These are phyloP conservation scores for Alethe diademata DNA, from an alignment of 2,113 vertebrate species.

Conservation along the genomic window DNA sequence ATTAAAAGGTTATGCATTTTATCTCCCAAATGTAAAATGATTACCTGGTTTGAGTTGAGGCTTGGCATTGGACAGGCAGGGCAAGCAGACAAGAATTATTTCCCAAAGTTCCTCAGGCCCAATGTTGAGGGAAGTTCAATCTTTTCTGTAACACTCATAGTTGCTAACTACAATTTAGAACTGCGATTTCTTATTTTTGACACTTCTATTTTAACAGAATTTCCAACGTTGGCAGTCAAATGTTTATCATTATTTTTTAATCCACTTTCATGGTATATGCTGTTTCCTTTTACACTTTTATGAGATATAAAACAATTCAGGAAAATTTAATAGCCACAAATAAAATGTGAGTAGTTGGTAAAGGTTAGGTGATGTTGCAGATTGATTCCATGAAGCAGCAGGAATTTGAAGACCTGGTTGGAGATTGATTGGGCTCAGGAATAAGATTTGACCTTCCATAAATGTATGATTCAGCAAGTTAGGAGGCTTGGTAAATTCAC, in stretches of 20 bases:
- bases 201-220: neutral
- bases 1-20: neutral
- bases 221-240: neutral
- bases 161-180: neutral
- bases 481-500: neutral
- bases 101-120: neutral
- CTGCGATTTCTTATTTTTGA: neutral
- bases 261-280: neutral
- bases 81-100: neutral
- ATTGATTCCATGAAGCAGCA: neutral
- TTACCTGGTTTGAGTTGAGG: neutral
- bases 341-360: neutral
- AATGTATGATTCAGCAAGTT: neutral
- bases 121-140: neutral
- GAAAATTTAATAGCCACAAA: neutral
- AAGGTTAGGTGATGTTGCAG: neutral
- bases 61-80: neutral
- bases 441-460: neutral
- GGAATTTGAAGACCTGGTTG: neutral
- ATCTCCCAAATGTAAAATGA: neutral
- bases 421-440: neutral
- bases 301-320: neutral
- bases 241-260: neutral
- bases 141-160: neutral
- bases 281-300: neutral